These are phyloP conservation scores for Tragulus kanchil DNA, from an alignment of 2,113 vertebrate species.

Conservation along the genomic window DNA sequence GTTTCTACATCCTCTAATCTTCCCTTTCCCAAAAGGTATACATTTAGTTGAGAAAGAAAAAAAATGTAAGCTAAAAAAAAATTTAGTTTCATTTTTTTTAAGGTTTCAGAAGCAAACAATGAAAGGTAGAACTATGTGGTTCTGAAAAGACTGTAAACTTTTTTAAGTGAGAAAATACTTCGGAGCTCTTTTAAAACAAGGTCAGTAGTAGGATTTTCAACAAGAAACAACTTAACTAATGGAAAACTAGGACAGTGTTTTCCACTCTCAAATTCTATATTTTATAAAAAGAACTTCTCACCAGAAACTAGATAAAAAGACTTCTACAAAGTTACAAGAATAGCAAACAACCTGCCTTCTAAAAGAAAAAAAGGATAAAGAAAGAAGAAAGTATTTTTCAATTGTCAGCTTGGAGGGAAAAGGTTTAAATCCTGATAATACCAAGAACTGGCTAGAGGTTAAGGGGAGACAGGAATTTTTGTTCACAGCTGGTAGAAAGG, in stretches of 20 bases:
- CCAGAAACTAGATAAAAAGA: background rate
- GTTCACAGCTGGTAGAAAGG: background rate
- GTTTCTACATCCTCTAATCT: background rate
- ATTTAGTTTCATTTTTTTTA: background rate
- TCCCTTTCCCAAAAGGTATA: background rate
- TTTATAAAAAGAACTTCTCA: slow-evolving; percentile 32
- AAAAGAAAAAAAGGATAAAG: background rate
- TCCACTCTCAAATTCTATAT: background rate
- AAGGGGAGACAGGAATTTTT: background rate
- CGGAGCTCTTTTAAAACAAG: background rate
- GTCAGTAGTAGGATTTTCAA: background rate
- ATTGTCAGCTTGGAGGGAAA: background rate
- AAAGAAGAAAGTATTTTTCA: background rate
- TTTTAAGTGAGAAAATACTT: slow-evolving; percentile 28
- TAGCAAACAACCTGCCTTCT: background rate
- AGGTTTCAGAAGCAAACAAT: background rate
- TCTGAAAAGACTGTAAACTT: slow-evolving; percentile 12
- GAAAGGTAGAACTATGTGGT: background rate
- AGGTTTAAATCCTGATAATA: background rate
- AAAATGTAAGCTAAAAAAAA: background rate
- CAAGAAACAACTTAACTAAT: slow-evolving; percentile 6
- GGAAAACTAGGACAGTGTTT: background rate
- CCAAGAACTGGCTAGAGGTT: background rate
- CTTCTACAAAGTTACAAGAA: slow-evolving; percentile 9
- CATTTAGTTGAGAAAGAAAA: background rate